Evolutionary conservation across 2,797 vertebrate species (phyloP), one percentile per base, ranked within the genome.

Genomic region (Oryzias sinensis): DNA sequence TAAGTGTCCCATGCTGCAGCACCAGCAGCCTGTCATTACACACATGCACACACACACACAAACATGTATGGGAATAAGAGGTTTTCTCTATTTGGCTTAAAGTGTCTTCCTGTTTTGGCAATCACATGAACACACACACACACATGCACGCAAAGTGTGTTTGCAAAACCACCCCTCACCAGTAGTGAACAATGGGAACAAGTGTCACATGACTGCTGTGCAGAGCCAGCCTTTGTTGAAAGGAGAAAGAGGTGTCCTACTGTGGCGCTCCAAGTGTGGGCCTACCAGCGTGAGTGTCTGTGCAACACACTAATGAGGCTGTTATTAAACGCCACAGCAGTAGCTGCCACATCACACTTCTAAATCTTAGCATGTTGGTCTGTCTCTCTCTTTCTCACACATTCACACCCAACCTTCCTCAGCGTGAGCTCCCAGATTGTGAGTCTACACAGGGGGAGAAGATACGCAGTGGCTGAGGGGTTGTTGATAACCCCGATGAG

Each of bases 161-260:
- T 85, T 84, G 76, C 54, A 76, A 88, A 87, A 76, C 85, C 84
- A 89, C 87, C 81, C 83, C 80, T 84, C 80, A 76, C 73, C 85
- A 85, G 74, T 79, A 77, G 77, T 74, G 85, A 72, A 83, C 85
- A 88, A 76, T 80, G 85, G 87, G 72, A 85, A 76, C 82, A 85
- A 88, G 76, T 68, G 89, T 92, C 89, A 92, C 92, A 86, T 80
- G 84, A 90, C 90, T 24, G 49, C 59, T 71, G 80, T 59, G 80
- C 27, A 74, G 81, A 85, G 74, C 62, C 74, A 62, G 79, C 61
- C 91, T 81, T 86, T 83, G 88, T 90, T 77, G 42, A 52, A 56
- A 50, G 47, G 54, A 50, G 71, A 74, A 72, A 52, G 84, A 68
- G 62, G 62, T 68, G 80, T 82, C 85, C 79, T 53, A 68, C 82